Conservation (phyloP, 2,797 vertebrate genomes). For the Dermochelys coriacea region DNA sequence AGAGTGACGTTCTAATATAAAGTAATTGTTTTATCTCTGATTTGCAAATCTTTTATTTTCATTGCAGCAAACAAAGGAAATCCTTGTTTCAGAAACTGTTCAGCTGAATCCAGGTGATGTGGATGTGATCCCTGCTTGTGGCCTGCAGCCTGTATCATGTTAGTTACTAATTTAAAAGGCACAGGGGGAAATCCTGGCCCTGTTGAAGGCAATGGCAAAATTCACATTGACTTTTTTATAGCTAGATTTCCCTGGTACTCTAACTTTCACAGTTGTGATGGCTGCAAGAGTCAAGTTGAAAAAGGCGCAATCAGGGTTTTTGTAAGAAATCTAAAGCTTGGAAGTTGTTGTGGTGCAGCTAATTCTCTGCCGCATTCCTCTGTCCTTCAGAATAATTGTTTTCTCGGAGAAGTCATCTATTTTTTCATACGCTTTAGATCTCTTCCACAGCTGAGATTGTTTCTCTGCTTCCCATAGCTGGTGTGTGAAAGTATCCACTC, state of each 20-base stretch:
- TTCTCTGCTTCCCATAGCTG: background rate
- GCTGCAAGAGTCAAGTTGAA: background rate
- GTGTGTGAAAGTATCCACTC: background rate
- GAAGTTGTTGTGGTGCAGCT: background rate
- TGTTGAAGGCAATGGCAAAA: background rate
- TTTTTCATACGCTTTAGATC: background rate
- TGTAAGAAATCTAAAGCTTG: background rate
- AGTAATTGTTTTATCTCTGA: background rate
- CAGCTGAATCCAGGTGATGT: background rate
- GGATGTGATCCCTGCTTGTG: background rate
- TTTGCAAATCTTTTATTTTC: background rate
- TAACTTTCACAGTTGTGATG: background rate
- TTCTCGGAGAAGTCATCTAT: background rate
- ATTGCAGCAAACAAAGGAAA: background rate
- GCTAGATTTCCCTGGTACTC: background rate
- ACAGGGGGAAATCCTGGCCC: background rate
- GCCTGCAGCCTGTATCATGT: background rate
- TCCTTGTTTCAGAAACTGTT: background rate
- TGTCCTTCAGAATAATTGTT: background rate
- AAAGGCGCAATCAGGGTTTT: background rate
- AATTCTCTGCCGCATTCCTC: background rate
- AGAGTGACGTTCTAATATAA: background rate
- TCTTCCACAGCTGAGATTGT: background rate
- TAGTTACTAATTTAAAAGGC: background rate
- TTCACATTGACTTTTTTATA: background rate